Conservation (phyloP, 2,113 vertebrate genomes). For the Nesogale talazaci region DNA sequence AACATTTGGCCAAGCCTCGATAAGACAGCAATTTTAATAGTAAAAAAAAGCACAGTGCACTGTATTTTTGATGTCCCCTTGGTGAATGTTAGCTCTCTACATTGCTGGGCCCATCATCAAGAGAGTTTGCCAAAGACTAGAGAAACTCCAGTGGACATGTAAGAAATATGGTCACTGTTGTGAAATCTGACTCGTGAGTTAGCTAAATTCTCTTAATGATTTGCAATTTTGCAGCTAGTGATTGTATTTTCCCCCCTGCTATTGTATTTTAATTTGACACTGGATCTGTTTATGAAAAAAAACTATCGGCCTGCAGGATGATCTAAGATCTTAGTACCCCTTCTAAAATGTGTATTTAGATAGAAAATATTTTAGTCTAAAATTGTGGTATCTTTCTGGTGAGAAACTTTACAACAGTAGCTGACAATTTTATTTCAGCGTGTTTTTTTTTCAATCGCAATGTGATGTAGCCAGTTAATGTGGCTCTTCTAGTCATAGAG, state of each 20-base stretch:
- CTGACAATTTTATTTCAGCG: conserved; percentile 19
- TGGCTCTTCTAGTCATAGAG: too few species aligned
- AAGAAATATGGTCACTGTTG: conserved; percentile 17
- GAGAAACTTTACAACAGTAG: conserved; percentile 21
- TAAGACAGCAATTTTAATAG: conserved; percentile 1
- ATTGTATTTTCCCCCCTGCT: conserved; percentile 53
- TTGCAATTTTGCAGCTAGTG: conserved; percentile 49
- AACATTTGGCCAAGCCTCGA: not conserved
- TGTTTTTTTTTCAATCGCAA: not conserved
- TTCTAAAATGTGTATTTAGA: conserved; percentile 49
- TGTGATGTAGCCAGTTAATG: too few species aligned
- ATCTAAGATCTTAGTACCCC: conserved; percentile 43
- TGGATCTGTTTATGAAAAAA: too few species aligned
- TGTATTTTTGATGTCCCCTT: not conserved
- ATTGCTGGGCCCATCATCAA: not conserved
- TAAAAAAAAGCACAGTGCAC: not conserved
- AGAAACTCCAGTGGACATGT: not conserved
- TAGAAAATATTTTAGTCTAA: conserved; percentile 42
- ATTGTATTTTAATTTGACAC: conserved; percentile 47
- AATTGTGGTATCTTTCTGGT: conserved; percentile 52
- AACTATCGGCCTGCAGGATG: too few species aligned
- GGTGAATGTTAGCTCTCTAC: not conserved
- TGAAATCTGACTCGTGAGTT: conserved; percentile 28
- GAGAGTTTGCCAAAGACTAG: conserved; percentile 47
- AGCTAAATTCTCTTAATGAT: conserved; percentile 43